Evolutionary conservation across 1,140 invertebrate species (phyloP), one percentile per base, ranked within the genome.

Genomic region (Scaptomyza hsui): DNA sequence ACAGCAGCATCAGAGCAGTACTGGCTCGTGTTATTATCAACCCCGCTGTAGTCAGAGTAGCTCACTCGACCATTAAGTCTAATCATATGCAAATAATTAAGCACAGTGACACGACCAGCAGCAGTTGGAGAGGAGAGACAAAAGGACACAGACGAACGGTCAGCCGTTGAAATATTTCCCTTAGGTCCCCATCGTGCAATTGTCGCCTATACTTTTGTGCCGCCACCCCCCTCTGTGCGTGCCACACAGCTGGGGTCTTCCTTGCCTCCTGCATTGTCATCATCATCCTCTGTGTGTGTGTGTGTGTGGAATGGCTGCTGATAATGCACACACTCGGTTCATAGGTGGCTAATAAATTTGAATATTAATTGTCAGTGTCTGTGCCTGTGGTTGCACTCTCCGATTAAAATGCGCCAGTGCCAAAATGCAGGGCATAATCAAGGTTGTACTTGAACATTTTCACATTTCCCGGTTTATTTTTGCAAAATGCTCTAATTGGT

Each of bases 51-150:
- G 62, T 64, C 47, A 70, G 59, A 70, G 65, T 56, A 60, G 53
- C 77, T 77, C 74, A 78, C 65, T 77, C 85, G 65, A 70, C 80
- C 75, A 85, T 90, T 80, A 75, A 75, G 80, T 86, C 83, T 82
- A 81, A 82, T 89, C 85, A 89, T 90, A 90, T 90, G 89, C 89
- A 90, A 90, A 90, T 90, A 90, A 90, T 90, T 90, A 90, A 90
- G 85, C 73, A 55, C 75, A 79, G 68, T 71, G 67, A 79, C 78
- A 78, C 61, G 71, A 39, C 29, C 42, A 48, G 41, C 60, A 61
- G 32, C 32, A n/a, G 12, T 37, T 41, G 51, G 52, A 56, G 49
- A 39, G 9, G 44, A 35, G 16, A 26, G 49, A 15, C 51, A 4
- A 26, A 35, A 24, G 41, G 56, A 16, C 47, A 35, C 32, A 19